Percentiles rank a stretch among this genome's conserved stretches.
Evolutionary conservation across 2,888 invertebrate species (phyloP).

Genomic region (Elysia crispata): DNA sequence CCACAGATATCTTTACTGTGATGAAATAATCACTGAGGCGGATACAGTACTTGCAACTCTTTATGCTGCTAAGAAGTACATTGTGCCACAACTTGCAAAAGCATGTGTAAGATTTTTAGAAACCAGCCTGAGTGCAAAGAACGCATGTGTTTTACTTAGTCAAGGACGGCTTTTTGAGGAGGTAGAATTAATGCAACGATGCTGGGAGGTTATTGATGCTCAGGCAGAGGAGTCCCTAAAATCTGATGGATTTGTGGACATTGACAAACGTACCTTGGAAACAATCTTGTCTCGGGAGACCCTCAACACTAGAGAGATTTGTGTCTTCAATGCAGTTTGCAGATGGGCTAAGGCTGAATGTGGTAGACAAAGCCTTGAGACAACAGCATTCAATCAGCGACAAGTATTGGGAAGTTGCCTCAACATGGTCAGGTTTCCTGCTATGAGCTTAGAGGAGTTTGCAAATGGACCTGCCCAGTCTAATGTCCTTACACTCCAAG

Average conservation of each 20-base stretch:
- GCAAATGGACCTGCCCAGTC: slow-evolving; percentile 96
- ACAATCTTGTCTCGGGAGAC: slow-evolving; percentile 95
- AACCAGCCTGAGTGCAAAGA: slow-evolving; percentile 95
- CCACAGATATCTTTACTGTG: slow-evolving; percentile 97
- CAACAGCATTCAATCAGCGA: slow-evolving; percentile 84
- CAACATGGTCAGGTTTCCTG: slow-evolving; percentile 93
- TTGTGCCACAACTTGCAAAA: slow-evolving; percentile 94
- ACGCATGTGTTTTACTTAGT: slow-evolving; percentile 95
- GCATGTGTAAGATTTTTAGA: slow-evolving; percentile 97
- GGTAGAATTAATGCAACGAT: slow-evolving; percentile 93
- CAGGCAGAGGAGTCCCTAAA: slow-evolving; percentile 97
- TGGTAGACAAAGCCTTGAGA: slow-evolving; percentile 87
- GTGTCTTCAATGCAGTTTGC: slow-evolving; percentile 89
- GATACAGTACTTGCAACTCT: slow-evolving; percentile 95
- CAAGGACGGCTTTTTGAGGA: slow-evolving; percentile 97
- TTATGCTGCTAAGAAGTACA: slow-evolving; percentile 97
- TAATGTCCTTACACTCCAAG: slow-evolving; percentile 92
- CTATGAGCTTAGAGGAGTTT: slow-evolving; percentile 95
- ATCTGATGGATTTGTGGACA: slow-evolving; percentile 96
- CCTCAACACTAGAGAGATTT: slow-evolving; percentile 94
- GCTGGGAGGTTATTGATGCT: slow-evolving; percentile 90
- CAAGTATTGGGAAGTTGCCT: slow-evolving; percentile 82
- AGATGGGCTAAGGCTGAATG: slow-evolving; percentile 97
- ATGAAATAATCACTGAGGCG: slow-evolving; percentile 95
- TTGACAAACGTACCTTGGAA: slow-evolving; percentile 94